phyloP scores from a whole-genome alignment of 2,888 invertebrate genomes.

The Brachyopa scutellaris region DNA sequence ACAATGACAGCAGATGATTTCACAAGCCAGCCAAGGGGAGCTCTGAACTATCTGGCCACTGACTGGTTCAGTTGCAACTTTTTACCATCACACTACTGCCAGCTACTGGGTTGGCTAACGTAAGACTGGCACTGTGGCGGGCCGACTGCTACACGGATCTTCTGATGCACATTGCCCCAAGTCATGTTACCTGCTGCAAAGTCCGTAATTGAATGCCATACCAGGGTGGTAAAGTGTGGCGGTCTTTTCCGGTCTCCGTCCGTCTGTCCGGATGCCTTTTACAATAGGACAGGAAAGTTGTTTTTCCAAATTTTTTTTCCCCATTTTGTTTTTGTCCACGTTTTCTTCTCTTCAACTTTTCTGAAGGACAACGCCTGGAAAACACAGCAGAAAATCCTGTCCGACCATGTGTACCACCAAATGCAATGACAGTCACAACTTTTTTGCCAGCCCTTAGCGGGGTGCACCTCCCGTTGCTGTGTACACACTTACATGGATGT shows the following conservation, averaged over 20 bases:
- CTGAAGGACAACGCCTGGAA: conserved; percentile 24
- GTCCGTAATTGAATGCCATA: conserved; percentile 63
- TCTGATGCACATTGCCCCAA: conserved; percentile 53
- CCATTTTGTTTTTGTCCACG: conserved; percentile 12
- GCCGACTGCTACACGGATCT: conserved; percentile 33
- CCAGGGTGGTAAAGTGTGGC: conserved; percentile 30
- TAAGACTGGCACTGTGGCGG: conserved; percentile 18
- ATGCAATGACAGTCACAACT: conserved; percentile 52
- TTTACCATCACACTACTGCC: conserved; percentile 18
- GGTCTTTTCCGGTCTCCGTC: conserved; percentile 11
- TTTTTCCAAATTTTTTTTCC: conserved; percentile 16
- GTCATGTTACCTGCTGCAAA: conserved; percentile 64
- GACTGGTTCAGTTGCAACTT: conserved; percentile 35
- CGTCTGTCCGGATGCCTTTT: conserved; percentile 39
- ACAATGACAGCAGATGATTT: conserved; percentile 59
- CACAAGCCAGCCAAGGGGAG: conserved; percentile 16
- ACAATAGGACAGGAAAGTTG: conserved; percentile 39
- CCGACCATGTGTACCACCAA: conserved; percentile 56
- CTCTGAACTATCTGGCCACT: neutral
- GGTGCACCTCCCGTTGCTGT: conserved; percentile 8
- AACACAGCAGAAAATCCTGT: conserved; percentile 46
- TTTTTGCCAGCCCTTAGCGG: conserved; percentile 16
- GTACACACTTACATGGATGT: conserved; percentile 61
- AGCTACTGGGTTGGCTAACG: too few species aligned
- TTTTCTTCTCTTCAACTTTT: conserved; percentile 18